A percentile compares a stretch with the other conserved stretches of the same genome.
Conservation (phyloP, 2,797 vertebrate genomes). For the Microhierax caerulescens region DNA sequence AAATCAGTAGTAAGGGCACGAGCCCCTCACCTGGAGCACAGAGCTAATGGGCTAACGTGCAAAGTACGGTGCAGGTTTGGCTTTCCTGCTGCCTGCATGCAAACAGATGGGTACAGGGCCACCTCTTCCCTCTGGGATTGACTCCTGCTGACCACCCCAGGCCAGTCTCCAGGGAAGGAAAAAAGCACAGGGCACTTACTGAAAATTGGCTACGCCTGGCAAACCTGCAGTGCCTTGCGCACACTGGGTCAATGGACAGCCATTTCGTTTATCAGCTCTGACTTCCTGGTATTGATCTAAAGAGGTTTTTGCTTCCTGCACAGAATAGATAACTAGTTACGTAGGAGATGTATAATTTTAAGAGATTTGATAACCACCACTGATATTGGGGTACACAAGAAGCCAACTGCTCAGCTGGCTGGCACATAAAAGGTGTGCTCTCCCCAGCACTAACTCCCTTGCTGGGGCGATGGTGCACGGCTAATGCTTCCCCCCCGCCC, state of each 20-base stretch:
- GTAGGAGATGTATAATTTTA: background rate
- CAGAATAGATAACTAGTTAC: background rate
- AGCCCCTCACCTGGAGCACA: background rate
- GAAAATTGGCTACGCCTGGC: background rate
- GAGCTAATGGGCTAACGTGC: background rate
- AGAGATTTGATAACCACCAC: background rate
- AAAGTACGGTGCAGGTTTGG: rapidly evolving
- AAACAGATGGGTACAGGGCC: background rate
- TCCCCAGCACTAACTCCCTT: background rate
- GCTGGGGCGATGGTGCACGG: background rate
- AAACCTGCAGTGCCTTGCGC: background rate
- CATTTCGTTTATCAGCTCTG: background rate
- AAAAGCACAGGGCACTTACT: background rate
- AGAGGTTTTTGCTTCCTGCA: background rate
- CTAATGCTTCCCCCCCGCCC: background rate
- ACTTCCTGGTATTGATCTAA: background rate
- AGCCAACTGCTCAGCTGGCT: background rate
- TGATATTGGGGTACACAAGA: background rate
- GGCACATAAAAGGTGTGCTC: background rate
- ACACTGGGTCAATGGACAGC: background rate
- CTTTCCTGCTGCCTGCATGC: rapidly evolving
- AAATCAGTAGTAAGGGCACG: background rate
- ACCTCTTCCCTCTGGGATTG: background rate
- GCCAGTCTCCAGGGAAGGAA: background rate
- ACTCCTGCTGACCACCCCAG: background rate